Percentiles rank a stretch among this genome's conserved stretches.
These are phyloP conservation scores for Ormia ochracea DNA, from an alignment of 2,888 invertebrate genomes.

Conservation along the genomic window DNA sequence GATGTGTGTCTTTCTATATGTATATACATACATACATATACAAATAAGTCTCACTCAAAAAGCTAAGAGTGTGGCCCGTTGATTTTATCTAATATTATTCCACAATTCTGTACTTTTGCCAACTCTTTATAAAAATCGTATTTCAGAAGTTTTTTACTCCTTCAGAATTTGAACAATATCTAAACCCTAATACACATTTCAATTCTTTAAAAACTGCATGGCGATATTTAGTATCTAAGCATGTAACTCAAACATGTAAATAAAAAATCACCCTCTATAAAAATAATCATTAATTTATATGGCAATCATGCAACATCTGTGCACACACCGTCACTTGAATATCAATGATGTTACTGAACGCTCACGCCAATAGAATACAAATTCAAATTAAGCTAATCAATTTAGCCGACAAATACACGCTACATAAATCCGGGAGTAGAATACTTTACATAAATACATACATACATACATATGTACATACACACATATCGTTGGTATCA, in stretches of 20 bases:
- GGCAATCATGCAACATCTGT: constrained; percentile 36
- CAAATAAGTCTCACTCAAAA: too few species aligned
- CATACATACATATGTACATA: neutral
- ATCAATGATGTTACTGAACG: constrained; percentile 29
- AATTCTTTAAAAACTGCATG: too few species aligned
- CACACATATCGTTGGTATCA: too few species aligned
- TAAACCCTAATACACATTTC: too few species aligned
- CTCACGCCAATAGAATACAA: constrained; percentile 25
- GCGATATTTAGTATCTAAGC: too few species aligned
- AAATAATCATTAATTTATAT: constrained; percentile 13
- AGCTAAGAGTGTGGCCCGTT: too few species aligned
- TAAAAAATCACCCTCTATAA: neutral
- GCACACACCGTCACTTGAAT: constrained; percentile 27
- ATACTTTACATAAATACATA: neutral
- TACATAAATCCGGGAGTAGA: neutral
- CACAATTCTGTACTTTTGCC: too few species aligned
- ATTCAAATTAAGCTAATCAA: constrained; percentile 21
- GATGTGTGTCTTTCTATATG: too few species aligned
- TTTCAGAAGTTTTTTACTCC: too few species aligned
- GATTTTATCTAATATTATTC: too few species aligned
- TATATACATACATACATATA: too few species aligned
- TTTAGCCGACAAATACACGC: neutral
- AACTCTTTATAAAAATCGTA: too few species aligned
- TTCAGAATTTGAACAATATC: neutral
- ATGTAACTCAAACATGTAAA: neutral